These are phyloP conservation scores for Siphamia tubifer DNA, from an alignment of 2,113 vertebrate species.

Conservation along the genomic window DNA sequence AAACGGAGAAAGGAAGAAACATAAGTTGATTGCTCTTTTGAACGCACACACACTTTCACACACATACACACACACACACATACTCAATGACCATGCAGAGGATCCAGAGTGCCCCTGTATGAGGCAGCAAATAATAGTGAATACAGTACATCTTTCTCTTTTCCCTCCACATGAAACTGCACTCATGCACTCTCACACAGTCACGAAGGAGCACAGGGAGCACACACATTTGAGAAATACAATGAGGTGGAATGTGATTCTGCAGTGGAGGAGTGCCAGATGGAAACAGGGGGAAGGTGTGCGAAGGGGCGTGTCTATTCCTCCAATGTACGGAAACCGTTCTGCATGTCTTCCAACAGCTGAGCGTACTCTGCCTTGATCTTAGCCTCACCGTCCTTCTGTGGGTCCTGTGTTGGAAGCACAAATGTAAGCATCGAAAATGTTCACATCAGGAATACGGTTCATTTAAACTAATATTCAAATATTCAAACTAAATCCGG, in stretches of 20 bases:
- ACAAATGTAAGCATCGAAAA: not conserved
- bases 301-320: constrained; percentile 76
- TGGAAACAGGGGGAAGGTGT: constrained; percentile 11
- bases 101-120: constrained; percentile 47
- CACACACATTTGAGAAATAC: constrained; percentile 20
- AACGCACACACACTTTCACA: constrained; percentile 22
- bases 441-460: too few species aligned
- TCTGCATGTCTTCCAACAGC: constrained; percentile 98
- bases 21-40: constrained; percentile 38
- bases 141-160: constrained; percentile 75
- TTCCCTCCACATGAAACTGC: constrained; percentile 57
- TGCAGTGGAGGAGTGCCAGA: constrained; percentile 55
- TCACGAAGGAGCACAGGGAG: constrained; percentile 31
- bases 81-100: constrained; percentile 43
- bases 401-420: constrained; percentile 84
- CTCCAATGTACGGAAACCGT: constrained; percentile 94
- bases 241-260: constrained; percentile 76
- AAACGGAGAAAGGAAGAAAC: constrained; percentile 62
- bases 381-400: constrained; percentile 94
- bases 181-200: constrained; percentile 18
- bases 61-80: constrained; percentile 32
- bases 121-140: constrained; percentile 60
- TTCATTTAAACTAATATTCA: too few species aligned
- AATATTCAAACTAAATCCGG: too few species aligned
- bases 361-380: constrained; percentile 94